Evolutionary conservation across 2,888 invertebrate species (phyloP).

Genomic region (Mactromeris polynyma): DNA sequence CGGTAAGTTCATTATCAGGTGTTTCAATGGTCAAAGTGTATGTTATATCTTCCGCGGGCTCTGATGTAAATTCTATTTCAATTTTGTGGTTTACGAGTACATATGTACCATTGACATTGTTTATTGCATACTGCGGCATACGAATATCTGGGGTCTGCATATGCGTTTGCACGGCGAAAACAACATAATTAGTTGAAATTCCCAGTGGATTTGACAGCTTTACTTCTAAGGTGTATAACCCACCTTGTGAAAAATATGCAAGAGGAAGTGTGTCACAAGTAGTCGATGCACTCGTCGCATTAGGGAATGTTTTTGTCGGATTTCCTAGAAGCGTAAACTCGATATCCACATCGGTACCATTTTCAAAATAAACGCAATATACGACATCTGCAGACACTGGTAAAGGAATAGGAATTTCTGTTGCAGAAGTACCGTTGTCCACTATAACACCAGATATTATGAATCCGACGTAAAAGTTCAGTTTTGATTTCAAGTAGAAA

Average conservation of each 20-base stretch:
- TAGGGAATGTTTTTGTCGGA: background rate
- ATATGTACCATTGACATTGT: background rate
- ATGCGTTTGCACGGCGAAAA: constrained; percentile 8
- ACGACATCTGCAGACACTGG: constrained; percentile 18
- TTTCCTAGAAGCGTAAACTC: background rate
- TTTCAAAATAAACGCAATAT: background rate
- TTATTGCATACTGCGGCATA: background rate
- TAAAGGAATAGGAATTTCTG: constrained; percentile 17
- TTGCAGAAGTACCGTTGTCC: constrained; percentile 1
- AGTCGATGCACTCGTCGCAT: background rate
- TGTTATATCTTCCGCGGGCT: background rate
- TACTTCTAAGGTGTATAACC: background rate
- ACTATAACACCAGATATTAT: constrained; percentile 19
- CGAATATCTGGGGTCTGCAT: background rate
- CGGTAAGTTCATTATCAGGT: background rate
- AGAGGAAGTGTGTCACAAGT: background rate
- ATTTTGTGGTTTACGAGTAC: background rate
- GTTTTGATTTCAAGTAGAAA: background rate
- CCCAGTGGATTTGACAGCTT: background rate
- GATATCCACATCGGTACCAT: constrained; percentile 22
- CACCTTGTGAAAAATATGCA: background rate
- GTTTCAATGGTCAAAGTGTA: background rate
- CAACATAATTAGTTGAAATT: background rate
- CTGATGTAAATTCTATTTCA: background rate
- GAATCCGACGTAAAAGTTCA: constrained; percentile 39